Conservation (phyloP, 2,797 vertebrate genomes). For the Acanthopagrus latus region DNA sequence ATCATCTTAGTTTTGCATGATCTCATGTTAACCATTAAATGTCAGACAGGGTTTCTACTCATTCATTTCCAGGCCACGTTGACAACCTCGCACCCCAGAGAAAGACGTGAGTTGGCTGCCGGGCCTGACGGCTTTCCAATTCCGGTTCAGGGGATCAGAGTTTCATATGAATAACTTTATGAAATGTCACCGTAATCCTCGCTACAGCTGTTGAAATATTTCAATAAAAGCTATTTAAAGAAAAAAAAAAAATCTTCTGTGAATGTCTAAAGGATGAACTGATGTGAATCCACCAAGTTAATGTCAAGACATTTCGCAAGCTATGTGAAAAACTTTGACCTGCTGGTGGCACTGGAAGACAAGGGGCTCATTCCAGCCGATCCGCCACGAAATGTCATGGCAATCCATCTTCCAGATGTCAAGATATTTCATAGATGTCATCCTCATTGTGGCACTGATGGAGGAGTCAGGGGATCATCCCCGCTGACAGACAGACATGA, state of each 20-base stretch:
- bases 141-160: not conserved
- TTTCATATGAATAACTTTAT: not conserved
- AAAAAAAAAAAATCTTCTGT: no score
- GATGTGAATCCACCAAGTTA: not conserved
- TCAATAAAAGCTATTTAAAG: not conserved
- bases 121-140: no score
- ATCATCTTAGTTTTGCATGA: not conserved
- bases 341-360: not conserved
- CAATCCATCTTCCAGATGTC: not conserved
- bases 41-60: no score
- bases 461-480: no score
- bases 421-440: not conserved
- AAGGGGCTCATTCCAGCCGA: not conserved
- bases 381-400: not conserved
- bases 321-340: not conserved
- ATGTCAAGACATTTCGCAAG: not conserved
- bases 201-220: not conserved
- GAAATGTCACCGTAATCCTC: constrained; percentile 2
- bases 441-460: not conserved
- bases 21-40: not conserved
- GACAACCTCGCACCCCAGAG: no score
- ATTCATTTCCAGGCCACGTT: no score
- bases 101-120: no score
- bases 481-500: not conserved
- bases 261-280: not conserved